Conservation (phyloP, 2,113 vertebrate genomes). For the Syrmaticus mikado region DNA sequence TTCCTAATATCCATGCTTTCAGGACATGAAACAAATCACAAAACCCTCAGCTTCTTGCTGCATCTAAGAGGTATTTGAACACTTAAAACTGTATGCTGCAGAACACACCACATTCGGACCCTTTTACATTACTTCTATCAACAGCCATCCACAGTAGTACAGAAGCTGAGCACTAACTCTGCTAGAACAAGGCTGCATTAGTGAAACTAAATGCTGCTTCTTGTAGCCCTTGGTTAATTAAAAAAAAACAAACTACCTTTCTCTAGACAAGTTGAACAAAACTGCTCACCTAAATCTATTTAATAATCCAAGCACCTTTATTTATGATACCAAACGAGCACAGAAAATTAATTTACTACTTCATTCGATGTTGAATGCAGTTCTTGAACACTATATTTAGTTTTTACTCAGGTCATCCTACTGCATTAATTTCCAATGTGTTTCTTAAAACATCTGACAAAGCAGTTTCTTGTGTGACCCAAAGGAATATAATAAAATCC, state of each 20-base stretch:
- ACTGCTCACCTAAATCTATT: conserved; percentile 7
- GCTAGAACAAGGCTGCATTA: neutral
- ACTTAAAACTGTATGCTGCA: neutral
- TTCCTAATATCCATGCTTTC: neutral
- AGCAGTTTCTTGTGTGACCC: conserved; percentile 17
- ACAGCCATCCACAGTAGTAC: accelerated
- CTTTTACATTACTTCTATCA: neutral
- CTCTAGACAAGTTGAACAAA: conserved; percentile 14
- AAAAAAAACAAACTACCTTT: neutral
- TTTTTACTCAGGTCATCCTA: conserved; percentile 48
- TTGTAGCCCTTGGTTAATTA: neutral
- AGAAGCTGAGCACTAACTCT: neutral
- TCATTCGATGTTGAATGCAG: conserved; percentile 47
- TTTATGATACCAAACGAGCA: conserved; percentile 45
- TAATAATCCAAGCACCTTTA: conserved; percentile 37
- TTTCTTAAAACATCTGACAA: conserved; percentile 47
- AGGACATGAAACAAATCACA: accelerated
- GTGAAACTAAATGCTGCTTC: neutral
- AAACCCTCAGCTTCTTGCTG: neutral
- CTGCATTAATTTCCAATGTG: conserved; percentile 59
- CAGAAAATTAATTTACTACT: conserved; percentile 69
- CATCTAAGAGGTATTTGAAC: neutral
- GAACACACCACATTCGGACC: neutral
- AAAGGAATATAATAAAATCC: conserved; percentile 1
- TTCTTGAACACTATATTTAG: conserved; percentile 60